Conservation (phyloP, 2,113 vertebrate genomes). For the Myanophis thanlyinensis region DNA sequence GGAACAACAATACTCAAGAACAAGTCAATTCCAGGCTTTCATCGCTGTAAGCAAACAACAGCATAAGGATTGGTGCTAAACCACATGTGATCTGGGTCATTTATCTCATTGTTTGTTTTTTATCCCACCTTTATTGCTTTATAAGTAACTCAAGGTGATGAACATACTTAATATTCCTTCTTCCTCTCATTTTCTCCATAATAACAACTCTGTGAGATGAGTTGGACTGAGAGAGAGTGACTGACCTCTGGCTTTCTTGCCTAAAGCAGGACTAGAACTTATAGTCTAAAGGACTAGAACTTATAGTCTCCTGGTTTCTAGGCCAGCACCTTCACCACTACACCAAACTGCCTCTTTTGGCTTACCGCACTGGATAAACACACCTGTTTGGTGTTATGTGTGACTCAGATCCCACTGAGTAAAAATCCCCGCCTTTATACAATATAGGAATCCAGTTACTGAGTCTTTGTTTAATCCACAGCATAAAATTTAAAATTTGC, state of each 20-base stretch:
- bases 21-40: not conserved
- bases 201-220: too few relatives aligned
- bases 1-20: not conserved
- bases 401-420: not conserved
- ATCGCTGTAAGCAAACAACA: not conserved
- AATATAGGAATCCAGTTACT: not conserved
- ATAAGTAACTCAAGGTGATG: too few relatives aligned
- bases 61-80: not conserved
- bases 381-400: not conserved
- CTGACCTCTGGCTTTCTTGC: too few relatives aligned
- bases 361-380: not conserved
- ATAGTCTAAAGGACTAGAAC: too few relatives aligned
- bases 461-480: not conserved
- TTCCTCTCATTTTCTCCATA: too few relatives aligned
- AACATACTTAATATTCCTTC: too few relatives aligned
- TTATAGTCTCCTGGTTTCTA: too few relatives aligned
- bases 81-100: not conserved
- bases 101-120: too few relatives aligned
- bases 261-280: not conserved
- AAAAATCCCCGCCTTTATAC: not conserved
- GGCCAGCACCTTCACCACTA: too few relatives aligned
- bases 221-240: too few relatives aligned
- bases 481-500: accelerated
- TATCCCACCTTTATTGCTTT: too few relatives aligned
- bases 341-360: not conserved